phyloP scores from a whole-genome alignment of 2,113 vertebrate genomes.

The Atherinomorus stipes region DNA sequence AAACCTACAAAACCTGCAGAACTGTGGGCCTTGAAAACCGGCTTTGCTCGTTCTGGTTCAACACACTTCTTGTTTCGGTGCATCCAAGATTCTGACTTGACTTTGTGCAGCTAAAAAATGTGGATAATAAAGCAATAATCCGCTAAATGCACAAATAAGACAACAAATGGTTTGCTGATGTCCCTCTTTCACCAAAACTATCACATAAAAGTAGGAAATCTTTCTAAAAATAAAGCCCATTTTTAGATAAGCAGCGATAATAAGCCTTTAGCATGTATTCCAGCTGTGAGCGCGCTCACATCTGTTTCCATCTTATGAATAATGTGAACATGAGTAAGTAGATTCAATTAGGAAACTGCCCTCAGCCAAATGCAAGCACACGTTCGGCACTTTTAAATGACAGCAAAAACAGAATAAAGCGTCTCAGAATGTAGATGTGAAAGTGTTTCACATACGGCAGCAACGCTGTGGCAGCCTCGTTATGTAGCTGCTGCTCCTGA shows the following conservation, averaged over 20 bases:
- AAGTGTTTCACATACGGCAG: constrained; percentile 31
- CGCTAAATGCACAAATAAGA: no score
- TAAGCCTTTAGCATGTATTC: background rate
- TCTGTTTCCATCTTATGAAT: constrained; percentile 39
- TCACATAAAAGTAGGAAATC: background rate
- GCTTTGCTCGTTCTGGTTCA: no score
- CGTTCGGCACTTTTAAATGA: constrained; percentile 50
- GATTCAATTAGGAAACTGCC: constrained; percentile 56
- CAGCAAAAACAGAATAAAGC: constrained; percentile 3
- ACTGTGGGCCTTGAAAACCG: no score
- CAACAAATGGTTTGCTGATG: no score
- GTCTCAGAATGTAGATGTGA: constrained; percentile 28
- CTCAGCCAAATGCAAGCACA: constrained; percentile 50
- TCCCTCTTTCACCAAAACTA: background rate
- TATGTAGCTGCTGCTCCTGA: constrained; percentile 16
- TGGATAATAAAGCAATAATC: background rate
- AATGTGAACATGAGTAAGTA: constrained; percentile 40
- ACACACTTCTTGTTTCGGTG: background rate
- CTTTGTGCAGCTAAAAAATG: no score
- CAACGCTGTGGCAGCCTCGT: constrained; percentile 8
- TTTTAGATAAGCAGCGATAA: background rate
- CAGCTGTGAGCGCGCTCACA: background rate
- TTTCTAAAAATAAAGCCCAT: background rate
- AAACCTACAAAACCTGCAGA: no score
- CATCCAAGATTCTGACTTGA: no score